Conservation (phyloP, 2,113 vertebrate species). For the Rhinoderma darwinii region DNA sequence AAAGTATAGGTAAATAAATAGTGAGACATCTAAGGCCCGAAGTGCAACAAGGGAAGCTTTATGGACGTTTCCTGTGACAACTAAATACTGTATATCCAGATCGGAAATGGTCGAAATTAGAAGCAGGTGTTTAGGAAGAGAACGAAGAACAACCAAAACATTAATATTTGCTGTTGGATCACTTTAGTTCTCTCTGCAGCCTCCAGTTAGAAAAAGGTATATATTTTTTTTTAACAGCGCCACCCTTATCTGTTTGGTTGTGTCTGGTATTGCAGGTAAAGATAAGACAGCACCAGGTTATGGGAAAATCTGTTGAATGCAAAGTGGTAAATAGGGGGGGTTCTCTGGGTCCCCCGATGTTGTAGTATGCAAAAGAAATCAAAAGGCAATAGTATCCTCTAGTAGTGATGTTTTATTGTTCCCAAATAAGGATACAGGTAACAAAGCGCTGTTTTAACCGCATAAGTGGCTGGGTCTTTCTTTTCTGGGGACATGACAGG, state of each 20-base stretch:
- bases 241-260: not conserved
- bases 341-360: too few species aligned
- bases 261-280: not conserved
- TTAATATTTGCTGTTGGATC: constrained; percentile 3
- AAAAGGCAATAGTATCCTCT: too few species aligned
- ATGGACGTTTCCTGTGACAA: constrained; percentile 25
- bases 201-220: not conserved
- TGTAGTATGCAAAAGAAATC: too few species aligned
- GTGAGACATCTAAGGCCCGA: not conserved
- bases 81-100: not conserved
- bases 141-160: not conserved
- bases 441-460: too few species aligned
- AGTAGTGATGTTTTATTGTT: too few species aligned
- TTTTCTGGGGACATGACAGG: too few species aligned
- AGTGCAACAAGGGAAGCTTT: not conserved
- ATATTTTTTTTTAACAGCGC: not conserved
- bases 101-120: not conserved
- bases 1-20: constrained; percentile 33
- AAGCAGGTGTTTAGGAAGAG: constrained; percentile 32
- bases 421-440: too few species aligned
- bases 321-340: too few species aligned
- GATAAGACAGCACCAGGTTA: too few species aligned
- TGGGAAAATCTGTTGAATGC: too few species aligned
- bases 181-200: not conserved
- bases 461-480: too few species aligned